Evolutionary conservation across 2,888 invertebrate species (phyloP), one percentile per base, ranked within the genome.

Genomic region (Chloromyia formosa): DNA sequence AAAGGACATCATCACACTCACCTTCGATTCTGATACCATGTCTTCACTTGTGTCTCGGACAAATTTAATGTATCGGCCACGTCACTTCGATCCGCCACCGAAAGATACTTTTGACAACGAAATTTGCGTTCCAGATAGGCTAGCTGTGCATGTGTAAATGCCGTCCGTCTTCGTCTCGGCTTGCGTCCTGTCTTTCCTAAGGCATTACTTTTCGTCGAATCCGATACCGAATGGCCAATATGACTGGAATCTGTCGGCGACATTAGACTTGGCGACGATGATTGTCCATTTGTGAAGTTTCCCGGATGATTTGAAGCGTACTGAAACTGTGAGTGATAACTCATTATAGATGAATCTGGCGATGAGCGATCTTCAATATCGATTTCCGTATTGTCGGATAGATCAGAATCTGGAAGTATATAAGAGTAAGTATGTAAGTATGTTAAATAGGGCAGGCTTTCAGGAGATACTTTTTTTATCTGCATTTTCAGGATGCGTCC

Each of bases 11-110:
- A 7, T 12, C 2, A n/a, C 12, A 49, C 49, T 61, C 74, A 86
- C 86, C 86, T 82, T 79, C 86, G 80, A 78, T 86, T 86, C 75
- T 86, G 86, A 78, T 85, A 97, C 96, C 97, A 97, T 1, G 97
- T 97, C 86, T 97, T 97, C 72, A 97, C 96, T 83, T 97, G 97
- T 0, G 96, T 97, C 86, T 97, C 97, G 45, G 95, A 94, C 27
- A 97, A 87, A 81, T 92, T 94, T 23, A 97, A 88, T 0, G 94
- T 92, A 81, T 96, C 95, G 0, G 97, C 96, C 0, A 97, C 96
- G 83, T 96, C 95, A 74, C 95, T 95, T 53, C 97, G 88, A 83
- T 97, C 97, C 0, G 96, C 95, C 7, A 97, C 96, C 77, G 95
- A 95, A 76, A 97, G 86, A 86, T 97, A 97, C 86, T 97, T 97